Base-by-base conservation (phyloP, 2,888 invertebrate species). In the Deilephila porcellus region DNA sequence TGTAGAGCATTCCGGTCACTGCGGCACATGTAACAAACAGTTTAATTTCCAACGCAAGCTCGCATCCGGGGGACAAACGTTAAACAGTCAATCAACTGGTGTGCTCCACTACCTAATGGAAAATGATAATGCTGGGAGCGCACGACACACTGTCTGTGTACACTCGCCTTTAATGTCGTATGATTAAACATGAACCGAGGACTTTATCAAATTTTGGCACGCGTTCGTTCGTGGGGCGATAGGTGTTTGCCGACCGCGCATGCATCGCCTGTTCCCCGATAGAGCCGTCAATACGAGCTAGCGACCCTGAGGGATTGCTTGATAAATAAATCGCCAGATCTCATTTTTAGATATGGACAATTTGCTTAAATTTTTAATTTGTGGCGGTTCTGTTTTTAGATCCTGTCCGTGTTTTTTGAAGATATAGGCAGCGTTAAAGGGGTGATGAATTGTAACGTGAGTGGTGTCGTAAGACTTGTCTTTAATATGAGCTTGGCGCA, bases 141-240 rank as follows among this genome's bases (percentile, higher is more conserved):
- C 82, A 84, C 82, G 80, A 84, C 86, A 86, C 85, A 81, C 83
- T 81, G 80, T 73, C 76, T 89, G 85, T 88, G 87, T 88, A 89
- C 88, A 86, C 84, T 86, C 80, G 86, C 87, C 80, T 82, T 82
- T 81, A 92, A 92, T 92, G 90, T 89, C 88, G 87, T 90, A 92
- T 93, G 91, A 93, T 93, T 92, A 93, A 91, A 93, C 93, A 93
- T 92, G 90, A 91, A 92, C 88, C 82, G 88, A 88, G 86, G 90
- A 91, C 90, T 92, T 93, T 94, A 93, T 93, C 93, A 92, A 92
- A 93, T 90, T 93, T 93, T 91, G 92, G 92, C 93, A 93, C 93
- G 91, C 93, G 93, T 93, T 92, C 90, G 90, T 88, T 87, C 87
- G 83, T 76, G 87, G 88, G 86, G 87, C 84, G 87, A 85, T 89